These are phyloP conservation scores for Tribolium freemani DNA, from an alignment of 2,888 invertebrate genomes.

Conservation along the genomic window DNA sequence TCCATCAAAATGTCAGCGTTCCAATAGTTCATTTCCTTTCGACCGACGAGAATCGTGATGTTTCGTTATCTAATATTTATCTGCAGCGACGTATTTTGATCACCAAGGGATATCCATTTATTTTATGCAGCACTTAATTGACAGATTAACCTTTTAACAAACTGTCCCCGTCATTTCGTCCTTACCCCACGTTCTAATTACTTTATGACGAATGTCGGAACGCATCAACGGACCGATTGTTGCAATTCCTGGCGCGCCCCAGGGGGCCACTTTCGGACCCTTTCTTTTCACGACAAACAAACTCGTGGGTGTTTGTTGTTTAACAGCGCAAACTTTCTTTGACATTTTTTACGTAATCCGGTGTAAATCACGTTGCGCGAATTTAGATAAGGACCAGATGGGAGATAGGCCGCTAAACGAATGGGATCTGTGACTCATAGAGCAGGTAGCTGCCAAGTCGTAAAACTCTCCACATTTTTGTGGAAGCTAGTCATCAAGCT, in stretches of 20 bases:
- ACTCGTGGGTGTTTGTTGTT: constrained; percentile 4
- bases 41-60: constrained; percentile 23
- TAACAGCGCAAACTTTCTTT: constrained; percentile 7
- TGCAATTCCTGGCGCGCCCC: neutral
- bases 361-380: constrained; percentile 21
- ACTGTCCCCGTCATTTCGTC: neutral
- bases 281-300: neutral
- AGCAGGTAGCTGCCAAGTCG: neutral
- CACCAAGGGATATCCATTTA: constrained; percentile 11
- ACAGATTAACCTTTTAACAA: constrained; percentile 22
- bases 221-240: neutral
- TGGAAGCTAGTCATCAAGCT: neutral
- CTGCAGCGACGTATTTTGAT: constrained; percentile 15
- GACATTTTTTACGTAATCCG: constrained; percentile 1
- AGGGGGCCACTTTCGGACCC: neutral
- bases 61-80: constrained; percentile 35
- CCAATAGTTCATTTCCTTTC: constrained; percentile 31
- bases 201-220: neutral
- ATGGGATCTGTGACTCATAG: constrained; percentile 12
- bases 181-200: neutral
- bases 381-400: constrained; percentile 22
- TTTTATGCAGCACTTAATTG: constrained; percentile 10
- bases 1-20: constrained; percentile 35
- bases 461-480: neutral
- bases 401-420: constrained; percentile 23